These are phyloP conservation scores for Enteromius radiatus DNA, from an alignment of 2,797 vertebrate species.

Conservation along the genomic window DNA sequence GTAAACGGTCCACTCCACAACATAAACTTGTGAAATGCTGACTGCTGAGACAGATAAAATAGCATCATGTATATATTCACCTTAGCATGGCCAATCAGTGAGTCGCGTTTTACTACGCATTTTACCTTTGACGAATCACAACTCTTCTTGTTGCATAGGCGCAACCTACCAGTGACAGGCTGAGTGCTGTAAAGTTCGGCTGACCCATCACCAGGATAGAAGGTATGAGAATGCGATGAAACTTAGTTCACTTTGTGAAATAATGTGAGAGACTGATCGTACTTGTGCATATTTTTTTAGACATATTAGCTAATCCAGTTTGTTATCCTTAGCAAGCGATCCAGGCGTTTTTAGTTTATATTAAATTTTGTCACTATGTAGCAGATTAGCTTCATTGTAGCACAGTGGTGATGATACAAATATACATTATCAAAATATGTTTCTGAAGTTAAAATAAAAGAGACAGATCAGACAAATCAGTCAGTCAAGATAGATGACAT, in stretches of 20 bases:
- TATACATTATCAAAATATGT: not conserved
- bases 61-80: not conserved
- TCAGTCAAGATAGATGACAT: not conserved
- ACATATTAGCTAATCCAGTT: not conserved
- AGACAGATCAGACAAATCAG: not conserved
- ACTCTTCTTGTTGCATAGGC: conserved; percentile 57
- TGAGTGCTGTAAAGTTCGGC: conserved; percentile 8
- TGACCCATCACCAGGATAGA: conserved; percentile 60
- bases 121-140: conserved; percentile 61
- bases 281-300: not conserved
- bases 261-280: not conserved
- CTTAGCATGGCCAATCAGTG: conserved; percentile 59
- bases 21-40: not conserved
- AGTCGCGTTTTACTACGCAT: not conserved
- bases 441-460: not conserved
- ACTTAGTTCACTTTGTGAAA: conserved; percentile 39
- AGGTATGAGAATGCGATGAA: conserved; percentile 64
- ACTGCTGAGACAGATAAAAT: conserved; percentile 5
- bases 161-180: conserved; percentile 13
- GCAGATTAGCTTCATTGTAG: conserved; percentile 39
- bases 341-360: not conserved
- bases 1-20: not conserved
- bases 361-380: conserved; percentile 17
- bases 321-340: not conserved
- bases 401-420: conserved; percentile 11